Conservation (phyloP, 1,140 invertebrate genomes). For the Drepana arcuata region DNA sequence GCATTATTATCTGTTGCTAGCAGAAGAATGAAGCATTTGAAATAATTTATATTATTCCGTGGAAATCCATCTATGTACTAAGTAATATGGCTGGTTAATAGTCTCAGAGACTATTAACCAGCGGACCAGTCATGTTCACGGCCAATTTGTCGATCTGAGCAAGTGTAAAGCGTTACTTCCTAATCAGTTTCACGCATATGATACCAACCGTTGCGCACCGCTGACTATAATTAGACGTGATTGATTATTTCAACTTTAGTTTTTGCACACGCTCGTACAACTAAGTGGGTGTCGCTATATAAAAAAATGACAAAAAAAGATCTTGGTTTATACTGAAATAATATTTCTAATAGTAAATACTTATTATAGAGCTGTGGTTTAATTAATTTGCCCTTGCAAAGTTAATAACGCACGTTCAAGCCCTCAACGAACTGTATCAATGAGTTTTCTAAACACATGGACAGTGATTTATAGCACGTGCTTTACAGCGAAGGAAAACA, state of each 20-base stretch:
- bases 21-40: not conserved
- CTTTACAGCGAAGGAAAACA: too few species aligned
- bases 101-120: slow-evolving; percentile 1
- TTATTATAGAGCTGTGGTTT: too few species aligned
- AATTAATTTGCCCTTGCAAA: too few species aligned
- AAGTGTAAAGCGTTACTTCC: slow-evolving; percentile 5
- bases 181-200: slow-evolving; percentile 5
- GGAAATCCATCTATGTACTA: too few species aligned
- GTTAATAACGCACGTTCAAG: too few species aligned
- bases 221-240: slow-evolving; percentile 20
- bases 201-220: slow-evolving; percentile 4
- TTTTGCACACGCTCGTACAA: slow-evolving; percentile 14
- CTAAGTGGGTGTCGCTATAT: slow-evolving; percentile 12
- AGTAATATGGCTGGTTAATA: too few species aligned
- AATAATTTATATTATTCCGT: too few species aligned
- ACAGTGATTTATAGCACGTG: too few species aligned
- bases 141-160: not conserved
- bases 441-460: too few species aligned
- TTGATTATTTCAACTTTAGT: slow-evolving; percentile 30
- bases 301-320: slow-evolving; percentile 9
- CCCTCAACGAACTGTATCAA: too few species aligned
- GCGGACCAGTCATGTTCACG: slow-evolving; percentile 2
- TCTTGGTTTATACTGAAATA: slow-evolving; percentile 3
- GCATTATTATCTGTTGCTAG: too few species aligned
- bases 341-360: too few species aligned